Evolutionary conservation across 2,797 vertebrate genomes (phyloP), one percentile per base, ranked within the genome.

Genomic region (Catharus ustulatus): DNA sequence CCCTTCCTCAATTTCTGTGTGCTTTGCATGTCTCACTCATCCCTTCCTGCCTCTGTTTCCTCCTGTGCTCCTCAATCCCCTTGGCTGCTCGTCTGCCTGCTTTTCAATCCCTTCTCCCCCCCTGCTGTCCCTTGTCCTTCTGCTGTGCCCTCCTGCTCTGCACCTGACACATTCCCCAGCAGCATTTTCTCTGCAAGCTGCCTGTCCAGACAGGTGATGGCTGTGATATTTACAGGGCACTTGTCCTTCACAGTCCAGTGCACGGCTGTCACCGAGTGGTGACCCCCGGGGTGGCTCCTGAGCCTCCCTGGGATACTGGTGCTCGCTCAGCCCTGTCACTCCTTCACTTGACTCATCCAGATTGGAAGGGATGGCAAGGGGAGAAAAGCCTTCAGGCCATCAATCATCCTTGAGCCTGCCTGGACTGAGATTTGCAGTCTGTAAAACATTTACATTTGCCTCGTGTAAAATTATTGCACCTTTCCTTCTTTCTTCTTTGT

Each of bases 201-300:
- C 55, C 72, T 76, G n/a, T 51, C 30, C 6, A 7, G 45, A 32
- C 6, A 1, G 1, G 6, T 40, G 79, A 27, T 36, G 51, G 38
- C 42, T 8, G 2, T 49, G n/a, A 15, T 17, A 76, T 62, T 80
- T 83, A 21, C 26, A 19, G 64, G 32, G 32, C 2, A 0, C 52
- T 78, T 43, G 57, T 52, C 43, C 73, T 86, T 80, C 20, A 6
- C 61, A 38, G 57, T 9, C 46, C 7, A 4, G 72, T 38, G 86
- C 51, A 11, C 0, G 0, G 59, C 36, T 7, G 10, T 77, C 74
- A 48, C 66, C 0, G 0, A 32, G 36, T 62, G 14, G 18, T 91
- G 63, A 87, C 40, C 54, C 48, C 57, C 0, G 0, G 48, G 34
- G 16, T 43, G 72, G 36, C 54, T 76, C 55, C 87, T 51, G 21